These are phyloP conservation scores for Neria commutata DNA, from an alignment of 2,888 invertebrate genomes.

Conservation along the genomic window DNA sequence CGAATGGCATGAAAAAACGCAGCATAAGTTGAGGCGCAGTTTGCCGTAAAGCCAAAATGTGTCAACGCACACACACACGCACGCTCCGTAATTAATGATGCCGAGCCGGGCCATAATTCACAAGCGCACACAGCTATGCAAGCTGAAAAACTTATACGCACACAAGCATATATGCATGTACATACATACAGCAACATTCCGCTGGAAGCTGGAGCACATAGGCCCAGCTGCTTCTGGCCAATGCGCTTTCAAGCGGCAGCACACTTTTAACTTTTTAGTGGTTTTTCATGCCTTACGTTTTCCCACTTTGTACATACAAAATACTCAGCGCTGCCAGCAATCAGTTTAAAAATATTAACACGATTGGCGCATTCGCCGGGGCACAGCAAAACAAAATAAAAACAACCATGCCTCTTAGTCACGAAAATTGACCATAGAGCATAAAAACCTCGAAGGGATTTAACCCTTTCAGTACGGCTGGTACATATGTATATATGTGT, in stretches of 20 bases:
- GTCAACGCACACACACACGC: conserved; percentile 7
- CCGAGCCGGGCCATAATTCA: background rate
- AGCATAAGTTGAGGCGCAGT: background rate
- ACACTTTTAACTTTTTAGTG: background rate
- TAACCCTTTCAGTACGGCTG: too few species aligned
- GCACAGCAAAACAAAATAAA: too few species aligned
- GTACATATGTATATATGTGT: too few species aligned
- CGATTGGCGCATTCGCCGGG: too few species aligned
- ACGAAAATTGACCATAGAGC: too few species aligned
- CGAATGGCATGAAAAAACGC: background rate
- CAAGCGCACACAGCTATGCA: conserved; percentile 14
- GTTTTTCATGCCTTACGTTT: too few species aligned
- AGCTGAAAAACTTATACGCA: conserved; percentile 8
- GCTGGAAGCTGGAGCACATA: too few species aligned
- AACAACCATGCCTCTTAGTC: too few species aligned
- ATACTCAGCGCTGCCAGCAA: too few species aligned
- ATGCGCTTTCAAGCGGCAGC: background rate
- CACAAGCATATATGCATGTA: too few species aligned
- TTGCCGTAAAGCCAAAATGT: conserved; percentile 4
- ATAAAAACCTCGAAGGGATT: too few species aligned
- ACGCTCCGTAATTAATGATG: conserved; percentile 14
- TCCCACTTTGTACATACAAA: background rate
- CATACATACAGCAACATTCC: background rate
- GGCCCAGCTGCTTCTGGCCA: background rate
- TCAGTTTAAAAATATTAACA: too few species aligned